Conservation (phyloP, 2,113 vertebrate genomes). For the Vireo altiloquus region DNA sequence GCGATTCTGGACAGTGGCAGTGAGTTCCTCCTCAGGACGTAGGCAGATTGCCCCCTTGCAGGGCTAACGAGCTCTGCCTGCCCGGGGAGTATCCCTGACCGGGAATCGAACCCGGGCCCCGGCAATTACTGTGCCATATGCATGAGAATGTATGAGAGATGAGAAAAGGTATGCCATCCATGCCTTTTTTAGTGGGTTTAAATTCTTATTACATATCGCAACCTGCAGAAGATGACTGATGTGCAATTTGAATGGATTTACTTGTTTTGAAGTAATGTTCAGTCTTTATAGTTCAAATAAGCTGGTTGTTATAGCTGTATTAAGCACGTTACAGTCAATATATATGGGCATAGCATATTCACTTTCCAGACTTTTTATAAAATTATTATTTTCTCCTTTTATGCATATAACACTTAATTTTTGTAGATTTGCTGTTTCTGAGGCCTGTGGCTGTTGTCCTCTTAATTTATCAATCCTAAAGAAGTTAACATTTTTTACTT, state of each 20-base stretch:
- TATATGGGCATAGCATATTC: background rate
- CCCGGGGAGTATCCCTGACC: too few relatives aligned
- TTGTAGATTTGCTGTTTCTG: background rate
- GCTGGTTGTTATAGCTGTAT: background rate
- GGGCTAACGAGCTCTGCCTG: too few relatives aligned
- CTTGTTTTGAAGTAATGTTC: background rate
- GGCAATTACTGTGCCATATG: too few relatives aligned
- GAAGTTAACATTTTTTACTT: background rate
- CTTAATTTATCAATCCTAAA: background rate
- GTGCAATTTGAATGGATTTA: background rate
- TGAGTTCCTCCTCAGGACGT: too few relatives aligned
- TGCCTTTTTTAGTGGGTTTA: background rate
- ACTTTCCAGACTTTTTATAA: background rate
- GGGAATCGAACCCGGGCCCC: too few relatives aligned
- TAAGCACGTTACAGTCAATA: background rate
- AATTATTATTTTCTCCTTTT: background rate
- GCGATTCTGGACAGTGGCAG: too few relatives aligned
- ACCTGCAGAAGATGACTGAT: background rate
- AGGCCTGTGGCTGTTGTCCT: background rate
- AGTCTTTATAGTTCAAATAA: background rate
- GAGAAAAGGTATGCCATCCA: too few relatives aligned
- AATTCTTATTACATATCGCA: background rate
- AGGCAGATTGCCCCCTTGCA: too few relatives aligned
- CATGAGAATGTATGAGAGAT: too few relatives aligned
- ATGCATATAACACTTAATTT: background rate